These are phyloP conservation scores for Uloborus plumipes DNA, from an alignment of 2,888 invertebrate species.

Conservation along the genomic window DNA sequence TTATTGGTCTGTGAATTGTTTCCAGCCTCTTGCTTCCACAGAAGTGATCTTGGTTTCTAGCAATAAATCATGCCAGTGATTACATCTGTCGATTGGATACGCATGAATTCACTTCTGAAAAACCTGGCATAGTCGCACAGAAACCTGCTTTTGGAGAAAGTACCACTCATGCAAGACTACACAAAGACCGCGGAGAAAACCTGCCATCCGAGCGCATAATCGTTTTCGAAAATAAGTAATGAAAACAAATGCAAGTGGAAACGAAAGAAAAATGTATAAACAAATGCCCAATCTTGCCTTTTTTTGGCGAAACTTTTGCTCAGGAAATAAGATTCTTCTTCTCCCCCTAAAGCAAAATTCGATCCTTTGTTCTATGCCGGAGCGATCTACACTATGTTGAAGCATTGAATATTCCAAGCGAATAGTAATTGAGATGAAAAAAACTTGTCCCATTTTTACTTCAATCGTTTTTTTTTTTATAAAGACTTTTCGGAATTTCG, in stretches of 20 bases:
- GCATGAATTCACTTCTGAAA: background rate
- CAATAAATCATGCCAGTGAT: no score
- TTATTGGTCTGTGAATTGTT: no score
- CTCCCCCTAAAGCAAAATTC: background rate
- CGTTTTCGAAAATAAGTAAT: conserved; percentile 1
- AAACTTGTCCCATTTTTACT: background rate
- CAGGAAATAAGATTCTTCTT: conserved; percentile 9
- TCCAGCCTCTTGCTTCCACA: no score
- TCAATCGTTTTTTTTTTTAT: background rate
- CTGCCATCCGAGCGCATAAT: conserved; percentile 11
- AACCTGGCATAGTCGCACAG: conserved; percentile 4
- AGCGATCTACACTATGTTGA: background rate
- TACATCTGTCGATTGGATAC: no score
- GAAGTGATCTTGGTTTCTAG: no score
- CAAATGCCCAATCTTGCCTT: conserved; percentile 4
- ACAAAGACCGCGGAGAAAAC: conserved; percentile 4
- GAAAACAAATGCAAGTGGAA: conserved; percentile 1
- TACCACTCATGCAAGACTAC: conserved; percentile 1
- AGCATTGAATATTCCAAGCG: conserved; percentile 12
- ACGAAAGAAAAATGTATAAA: conserved; percentile 3
- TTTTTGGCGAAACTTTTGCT: conserved; percentile 16
- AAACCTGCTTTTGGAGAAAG: conserved; percentile 13
- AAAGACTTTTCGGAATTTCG: background rate
- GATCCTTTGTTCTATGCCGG: conserved; percentile 1
- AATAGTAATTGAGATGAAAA: background rate